Percentiles rank a stretch among this genome's conserved stretches.
Evolutionary conservation across 2,113 vertebrate species (phyloP).

Genomic region (Pyrgilauda ruficollis): DNA sequence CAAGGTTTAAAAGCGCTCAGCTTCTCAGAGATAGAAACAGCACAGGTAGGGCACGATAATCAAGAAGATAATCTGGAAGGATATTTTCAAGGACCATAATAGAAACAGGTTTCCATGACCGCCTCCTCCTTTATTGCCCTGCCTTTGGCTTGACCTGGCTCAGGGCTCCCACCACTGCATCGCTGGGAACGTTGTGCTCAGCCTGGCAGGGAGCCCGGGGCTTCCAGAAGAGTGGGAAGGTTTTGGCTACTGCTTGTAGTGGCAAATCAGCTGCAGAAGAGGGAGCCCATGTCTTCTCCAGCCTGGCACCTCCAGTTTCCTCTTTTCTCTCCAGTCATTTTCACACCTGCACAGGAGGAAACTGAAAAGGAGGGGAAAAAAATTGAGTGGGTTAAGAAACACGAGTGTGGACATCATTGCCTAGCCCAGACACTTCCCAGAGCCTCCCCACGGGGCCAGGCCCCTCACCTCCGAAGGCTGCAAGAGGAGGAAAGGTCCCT

Average conservation of each 20-base stretch:
- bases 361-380: not conserved
- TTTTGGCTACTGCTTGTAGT: conserved; percentile 15
- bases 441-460: not conserved
- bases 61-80: conserved; percentile 18
- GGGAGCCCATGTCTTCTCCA: conserved; percentile 55
- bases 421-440: not conserved
- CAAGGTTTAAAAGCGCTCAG: not conserved
- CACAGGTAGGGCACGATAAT: not conserved
- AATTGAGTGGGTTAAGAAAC: not conserved
- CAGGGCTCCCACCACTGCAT: not conserved
- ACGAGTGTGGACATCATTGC: not conserved
- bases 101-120: conserved; percentile 24
- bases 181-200: not conserved
- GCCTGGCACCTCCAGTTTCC: not conserved
- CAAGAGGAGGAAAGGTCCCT: not conserved
- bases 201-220: not conserved
- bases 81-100: conserved; percentile 5
- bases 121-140: not conserved
- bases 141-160: not conserved
- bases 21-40: not conserved
- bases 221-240: not conserved
- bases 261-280: conserved; percentile 46
- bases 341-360: not conserved
- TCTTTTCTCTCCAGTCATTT: not conserved
- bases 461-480: not conserved